Percentiles rank a stretch among this genome's conserved stretches.
Evolutionary conservation across 2,797 vertebrate species (phyloP).

Genomic region (Hozukius guyotensis): DNA sequence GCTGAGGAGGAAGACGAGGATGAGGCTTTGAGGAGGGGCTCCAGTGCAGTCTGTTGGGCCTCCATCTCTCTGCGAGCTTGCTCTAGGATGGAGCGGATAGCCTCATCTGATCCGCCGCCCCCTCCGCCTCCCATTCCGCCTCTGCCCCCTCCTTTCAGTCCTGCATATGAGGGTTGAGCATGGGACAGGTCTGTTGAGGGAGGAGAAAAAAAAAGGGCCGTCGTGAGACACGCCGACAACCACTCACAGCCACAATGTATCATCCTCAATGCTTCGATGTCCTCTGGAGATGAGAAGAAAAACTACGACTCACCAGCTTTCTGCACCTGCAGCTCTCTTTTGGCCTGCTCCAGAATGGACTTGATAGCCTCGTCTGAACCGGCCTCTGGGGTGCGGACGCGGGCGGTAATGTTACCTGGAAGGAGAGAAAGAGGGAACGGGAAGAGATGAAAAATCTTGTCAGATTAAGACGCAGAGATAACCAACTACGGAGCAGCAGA

Average conservation of each 20-base stretch:
- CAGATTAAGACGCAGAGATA: constrained; percentile 42
- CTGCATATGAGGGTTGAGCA: constrained; percentile 84
- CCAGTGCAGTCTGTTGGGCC: constrained; percentile 92
- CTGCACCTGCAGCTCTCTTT: constrained; percentile 96
- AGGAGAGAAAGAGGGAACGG: constrained; percentile 36
- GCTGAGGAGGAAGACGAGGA: constrained; percentile 86
- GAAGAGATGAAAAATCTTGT: constrained; percentile 41
- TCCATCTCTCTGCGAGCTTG: constrained; percentile 97
- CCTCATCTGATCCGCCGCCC: constrained; percentile 90
- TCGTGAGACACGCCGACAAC: constrained; percentile 20
- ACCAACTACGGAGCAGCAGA: constrained; percentile 25
- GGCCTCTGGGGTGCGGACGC: constrained; percentile 91
- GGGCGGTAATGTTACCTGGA: constrained; percentile 93
- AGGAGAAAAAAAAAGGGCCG: constrained; percentile 14
- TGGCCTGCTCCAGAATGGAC: constrained; percentile 96
- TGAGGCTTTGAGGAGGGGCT: constrained; percentile 91
- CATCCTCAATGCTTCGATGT: constrained; percentile 18
- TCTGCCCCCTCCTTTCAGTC: constrained; percentile 83
- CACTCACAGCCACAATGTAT: constrained; percentile 13
- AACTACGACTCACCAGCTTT: constrained; percentile 87
- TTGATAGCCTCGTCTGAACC: constrained; percentile 97
- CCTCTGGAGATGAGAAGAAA: constrained; percentile 9
- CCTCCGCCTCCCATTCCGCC: constrained; percentile 66
- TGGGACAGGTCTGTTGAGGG: constrained; percentile 89
- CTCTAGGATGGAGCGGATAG: constrained; percentile 95